These are phyloP conservation scores for Xiphophorus birchmanni DNA, from an alignment of 2,797 vertebrate species.

Conservation along the genomic window DNA sequence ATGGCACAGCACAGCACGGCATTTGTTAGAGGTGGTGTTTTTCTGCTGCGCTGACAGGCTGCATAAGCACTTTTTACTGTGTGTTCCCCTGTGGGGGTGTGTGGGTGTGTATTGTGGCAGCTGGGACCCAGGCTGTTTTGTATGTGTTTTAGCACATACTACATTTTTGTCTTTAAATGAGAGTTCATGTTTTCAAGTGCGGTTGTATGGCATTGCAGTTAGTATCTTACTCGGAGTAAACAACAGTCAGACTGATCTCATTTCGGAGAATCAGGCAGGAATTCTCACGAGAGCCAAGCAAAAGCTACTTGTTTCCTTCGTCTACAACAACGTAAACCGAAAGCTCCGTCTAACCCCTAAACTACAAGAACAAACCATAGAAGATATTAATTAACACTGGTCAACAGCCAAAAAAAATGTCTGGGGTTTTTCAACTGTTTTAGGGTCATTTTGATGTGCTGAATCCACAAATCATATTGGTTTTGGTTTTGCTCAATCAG, in stretches of 20 bases:
- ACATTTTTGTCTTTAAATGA: background rate
- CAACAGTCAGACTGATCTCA: background rate
- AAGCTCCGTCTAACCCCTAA: background rate
- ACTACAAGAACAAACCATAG: background rate
- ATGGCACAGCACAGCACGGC: conserved; percentile 49
- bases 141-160: conserved; percentile 6
- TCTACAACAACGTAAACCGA: background rate
- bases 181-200: background rate
- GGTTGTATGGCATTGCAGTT: background rate
- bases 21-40: conserved; percentile 63
- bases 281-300: background rate
- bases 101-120: conserved; percentile 17
- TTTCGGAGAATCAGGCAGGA: background rate
- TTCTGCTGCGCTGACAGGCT: conserved; percentile 54
- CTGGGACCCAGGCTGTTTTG: conserved; percentile 19
- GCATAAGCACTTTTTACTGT: conserved; percentile 24
- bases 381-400: background rate
- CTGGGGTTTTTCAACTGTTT: too few species aligned
- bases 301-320: too few species aligned
- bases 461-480: too few species aligned
- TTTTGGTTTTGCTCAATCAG: too few species aligned
- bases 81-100: conserved; percentile 6
- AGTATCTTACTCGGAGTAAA: conserved; percentile 3
- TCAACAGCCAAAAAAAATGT: too few species aligned
- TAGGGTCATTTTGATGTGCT: too few species aligned